Conservation (phyloP, 1,140 invertebrate genomes). For the Drosophila biarmipes region DNA sequence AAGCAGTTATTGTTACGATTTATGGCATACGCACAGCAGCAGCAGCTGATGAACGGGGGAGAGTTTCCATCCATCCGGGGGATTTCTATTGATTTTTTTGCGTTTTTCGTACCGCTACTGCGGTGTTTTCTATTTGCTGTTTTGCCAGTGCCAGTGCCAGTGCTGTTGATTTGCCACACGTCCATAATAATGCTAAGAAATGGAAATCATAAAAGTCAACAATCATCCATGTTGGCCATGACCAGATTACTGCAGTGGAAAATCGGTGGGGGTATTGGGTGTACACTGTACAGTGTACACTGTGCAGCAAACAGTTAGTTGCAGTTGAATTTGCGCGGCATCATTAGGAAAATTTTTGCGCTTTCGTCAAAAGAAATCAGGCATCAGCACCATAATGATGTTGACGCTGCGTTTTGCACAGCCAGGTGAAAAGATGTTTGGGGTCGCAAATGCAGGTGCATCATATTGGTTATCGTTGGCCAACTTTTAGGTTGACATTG, state of each 20-base stretch:
- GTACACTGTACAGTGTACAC: too few species aligned
- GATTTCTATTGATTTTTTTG: constrained; percentile 80
- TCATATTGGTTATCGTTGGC: neutral
- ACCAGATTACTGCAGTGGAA: constrained; percentile 57
- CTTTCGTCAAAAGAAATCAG: constrained; percentile 65
- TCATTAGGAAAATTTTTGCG: constrained; percentile 78
- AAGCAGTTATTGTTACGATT: constrained; percentile 77
- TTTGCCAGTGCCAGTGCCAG: neutral
- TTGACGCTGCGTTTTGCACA: constrained; percentile 68
- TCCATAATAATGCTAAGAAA: constrained; percentile 77
- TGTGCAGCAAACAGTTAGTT: constrained; percentile 44
- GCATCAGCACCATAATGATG: constrained; percentile 54
- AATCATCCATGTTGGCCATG: constrained; percentile 62
- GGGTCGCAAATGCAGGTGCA: constrained; percentile 18
- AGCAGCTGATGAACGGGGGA: constrained; percentile 41
- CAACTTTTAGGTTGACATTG: neutral
- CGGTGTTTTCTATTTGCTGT: constrained; percentile 67
- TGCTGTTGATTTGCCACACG: constrained; percentile 59
- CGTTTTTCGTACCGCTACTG: constrained; percentile 6
- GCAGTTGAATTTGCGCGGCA: constrained; percentile 53
- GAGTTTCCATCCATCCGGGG: constrained; percentile 30
- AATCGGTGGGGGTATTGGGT: constrained; percentile 6
- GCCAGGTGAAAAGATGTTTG: constrained; percentile 64
- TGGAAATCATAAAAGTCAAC: constrained; percentile 82
- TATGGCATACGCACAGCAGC: constrained; percentile 75